Conservation (phyloP, 2,797 vertebrate species). For the Parotocinclus haroldoi region DNA sequence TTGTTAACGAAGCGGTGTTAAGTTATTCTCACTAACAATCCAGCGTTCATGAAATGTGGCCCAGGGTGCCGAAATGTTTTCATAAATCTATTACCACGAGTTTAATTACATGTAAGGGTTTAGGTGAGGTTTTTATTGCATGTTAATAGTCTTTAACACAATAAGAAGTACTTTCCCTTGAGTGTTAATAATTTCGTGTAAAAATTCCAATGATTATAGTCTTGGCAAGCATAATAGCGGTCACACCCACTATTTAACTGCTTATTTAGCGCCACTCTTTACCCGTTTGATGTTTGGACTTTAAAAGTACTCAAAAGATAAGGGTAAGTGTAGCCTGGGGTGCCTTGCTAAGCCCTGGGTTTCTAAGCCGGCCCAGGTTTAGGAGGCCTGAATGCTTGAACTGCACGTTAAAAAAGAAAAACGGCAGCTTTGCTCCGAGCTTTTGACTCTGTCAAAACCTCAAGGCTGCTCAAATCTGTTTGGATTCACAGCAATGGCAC, state of each 20-base stretch:
- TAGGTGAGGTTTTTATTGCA: not conserved
- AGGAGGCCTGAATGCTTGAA: slow-evolving; percentile 12
- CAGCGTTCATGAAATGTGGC: too few species aligned
- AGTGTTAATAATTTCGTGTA: not conserved
- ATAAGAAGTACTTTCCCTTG: not conserved
- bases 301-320: not conserved
- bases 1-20: too few species aligned
- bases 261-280: not conserved
- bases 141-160: not conserved
- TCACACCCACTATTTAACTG: not conserved
- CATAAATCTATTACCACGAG: too few species aligned
- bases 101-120: not conserved
- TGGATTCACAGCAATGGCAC: slow-evolving; percentile 1
- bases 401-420: not conserved
- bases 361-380: slow-evolving; percentile 1
- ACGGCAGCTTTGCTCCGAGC: not conserved
- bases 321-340: slow-evolving; percentile 15
- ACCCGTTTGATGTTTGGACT: slow-evolving; percentile 9
- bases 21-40: too few species aligned
- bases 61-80: too few species aligned
- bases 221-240: not conserved
- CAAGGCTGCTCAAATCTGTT: slow-evolving; percentile 9
- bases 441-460: not conserved
- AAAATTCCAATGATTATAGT: not conserved
- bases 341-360: not conserved